These are phyloP conservation scores for Sus scrofa DNA, from an alignment of 2,113 vertebrate genomes.

Conservation along the genomic window DNA sequence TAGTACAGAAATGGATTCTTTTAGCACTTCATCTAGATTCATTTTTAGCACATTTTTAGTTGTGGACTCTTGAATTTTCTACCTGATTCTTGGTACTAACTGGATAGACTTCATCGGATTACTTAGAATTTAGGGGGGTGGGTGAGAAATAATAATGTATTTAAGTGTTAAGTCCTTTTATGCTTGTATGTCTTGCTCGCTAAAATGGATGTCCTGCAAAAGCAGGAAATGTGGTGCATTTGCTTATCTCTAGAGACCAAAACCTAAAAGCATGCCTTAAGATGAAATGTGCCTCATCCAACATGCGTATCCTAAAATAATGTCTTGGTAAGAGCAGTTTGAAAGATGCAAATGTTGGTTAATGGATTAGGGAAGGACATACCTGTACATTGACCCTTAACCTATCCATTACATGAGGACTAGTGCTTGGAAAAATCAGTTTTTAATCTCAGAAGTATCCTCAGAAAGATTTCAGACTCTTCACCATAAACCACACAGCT, in stretches of 20 bases:
- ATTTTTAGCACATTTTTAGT: not conserved
- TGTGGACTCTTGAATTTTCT: not conserved
- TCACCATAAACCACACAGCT: not conserved
- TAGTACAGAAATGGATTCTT: not conserved
- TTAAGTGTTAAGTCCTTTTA: not conserved
- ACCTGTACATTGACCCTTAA: not conserved
- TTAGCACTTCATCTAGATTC: not conserved
- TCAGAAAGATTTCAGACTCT: not conserved
- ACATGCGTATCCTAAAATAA: not conserved
- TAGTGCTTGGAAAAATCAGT: not conserved
- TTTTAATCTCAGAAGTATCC: not conserved
- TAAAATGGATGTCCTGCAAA: not conserved
- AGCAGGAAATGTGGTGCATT: not conserved
- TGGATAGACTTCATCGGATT: not conserved
- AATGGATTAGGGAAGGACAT: not conserved
- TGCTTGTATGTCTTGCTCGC: not conserved
- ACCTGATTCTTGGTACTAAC: not conserved
- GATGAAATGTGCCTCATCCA: not conserved
- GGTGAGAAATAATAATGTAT: not conserved
- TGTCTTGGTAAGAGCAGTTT: not conserved
- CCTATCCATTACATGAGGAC: not conserved
- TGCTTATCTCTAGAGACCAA: not conserved
- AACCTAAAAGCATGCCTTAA: not conserved
- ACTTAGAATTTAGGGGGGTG: not conserved
- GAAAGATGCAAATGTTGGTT: not conserved